A percentile compares a stretch with the other conserved stretches of the same genome.
Evolutionary conservation across 1,140 invertebrate genomes (phyloP).

Genomic region (Vollenhovia emeryi): DNA sequence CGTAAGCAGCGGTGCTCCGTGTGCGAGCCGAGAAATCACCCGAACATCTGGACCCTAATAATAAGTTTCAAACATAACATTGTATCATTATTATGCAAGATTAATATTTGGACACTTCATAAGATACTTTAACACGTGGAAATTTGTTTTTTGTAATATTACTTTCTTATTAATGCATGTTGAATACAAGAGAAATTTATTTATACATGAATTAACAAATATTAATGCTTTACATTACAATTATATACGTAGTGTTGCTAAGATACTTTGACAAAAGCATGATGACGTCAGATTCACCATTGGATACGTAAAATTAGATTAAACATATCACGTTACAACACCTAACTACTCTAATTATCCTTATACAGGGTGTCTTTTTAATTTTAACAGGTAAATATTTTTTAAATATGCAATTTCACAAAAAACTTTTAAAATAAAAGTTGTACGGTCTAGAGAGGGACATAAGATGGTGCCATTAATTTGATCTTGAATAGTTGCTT

Average conservation of each 20-base stretch:
- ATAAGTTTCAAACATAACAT: not conserved
- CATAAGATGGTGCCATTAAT: no score
- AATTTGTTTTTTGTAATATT: constrained; percentile 10
- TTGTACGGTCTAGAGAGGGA: no score
- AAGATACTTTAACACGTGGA: constrained; percentile 1
- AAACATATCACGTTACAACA: no score
- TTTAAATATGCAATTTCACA: no score
- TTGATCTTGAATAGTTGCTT: no score
- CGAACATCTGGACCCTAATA: no score
- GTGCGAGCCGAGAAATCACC: no score
- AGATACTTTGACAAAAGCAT: not conserved
- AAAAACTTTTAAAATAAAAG: no score
- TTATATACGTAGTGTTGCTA: not conserved
- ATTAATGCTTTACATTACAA: constrained; percentile 10
- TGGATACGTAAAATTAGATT: not conserved
- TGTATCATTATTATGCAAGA: not conserved
- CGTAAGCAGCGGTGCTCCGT: no score
- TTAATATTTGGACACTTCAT: not conserved
- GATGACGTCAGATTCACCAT: not conserved
- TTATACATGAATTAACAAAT: not conserved
- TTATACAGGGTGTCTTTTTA: no score
- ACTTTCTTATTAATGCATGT: not conserved
- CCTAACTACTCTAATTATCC: no score
- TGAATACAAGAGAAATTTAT: constrained; percentile 1
- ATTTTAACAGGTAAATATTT: no score